Percentiles rank a stretch among this genome's conserved stretches.
These are phyloP conservation scores for Octodon degus DNA, from an alignment of 2,113 vertebrate species.

Conservation along the genomic window DNA sequence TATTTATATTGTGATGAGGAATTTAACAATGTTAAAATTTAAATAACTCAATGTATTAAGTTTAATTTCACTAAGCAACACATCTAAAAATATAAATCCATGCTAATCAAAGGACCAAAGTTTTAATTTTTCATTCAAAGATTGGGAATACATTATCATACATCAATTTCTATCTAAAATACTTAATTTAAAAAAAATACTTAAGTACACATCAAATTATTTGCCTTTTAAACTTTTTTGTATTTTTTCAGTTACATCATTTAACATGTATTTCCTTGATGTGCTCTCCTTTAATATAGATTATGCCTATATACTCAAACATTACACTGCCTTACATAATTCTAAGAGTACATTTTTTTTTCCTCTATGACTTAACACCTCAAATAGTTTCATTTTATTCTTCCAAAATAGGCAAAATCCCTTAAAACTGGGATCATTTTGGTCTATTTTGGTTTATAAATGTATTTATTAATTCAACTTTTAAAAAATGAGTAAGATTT, in stretches of 20 bases:
- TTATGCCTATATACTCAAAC: conserved; percentile 34
- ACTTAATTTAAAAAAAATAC: not conserved
- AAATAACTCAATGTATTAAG: conserved; percentile 36
- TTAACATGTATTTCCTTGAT: conserved; percentile 49
- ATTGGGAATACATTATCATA: conserved; percentile 53
- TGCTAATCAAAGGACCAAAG: conserved; percentile 57
- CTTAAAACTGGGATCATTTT: conserved; percentile 58
- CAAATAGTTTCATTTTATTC: conserved; percentile 56
- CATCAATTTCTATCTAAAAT: conserved; percentile 58
- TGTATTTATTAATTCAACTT: conserved; percentile 53
- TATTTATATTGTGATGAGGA: conserved; percentile 71
- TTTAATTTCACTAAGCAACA: conserved; percentile 65
- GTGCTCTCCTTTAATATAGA: conserved; percentile 59
- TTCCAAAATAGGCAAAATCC: conserved; percentile 61
- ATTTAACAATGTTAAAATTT: conserved; percentile 71
- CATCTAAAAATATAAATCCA: conserved; percentile 72
- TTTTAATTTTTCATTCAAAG: conserved; percentile 55
- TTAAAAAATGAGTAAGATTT: conserved; percentile 38
- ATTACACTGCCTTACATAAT: conserved; percentile 37
- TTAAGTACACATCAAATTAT: conserved; percentile 49
- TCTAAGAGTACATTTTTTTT: conserved; percentile 21
- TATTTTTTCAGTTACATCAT: conserved; percentile 32
- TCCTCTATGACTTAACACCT: conserved; percentile 36
- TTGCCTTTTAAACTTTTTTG: conserved; percentile 38
- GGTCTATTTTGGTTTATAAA: conserved; percentile 60